Conservation (phyloP, 2,113 vertebrate species). For the Colossoma macropomum region DNA sequence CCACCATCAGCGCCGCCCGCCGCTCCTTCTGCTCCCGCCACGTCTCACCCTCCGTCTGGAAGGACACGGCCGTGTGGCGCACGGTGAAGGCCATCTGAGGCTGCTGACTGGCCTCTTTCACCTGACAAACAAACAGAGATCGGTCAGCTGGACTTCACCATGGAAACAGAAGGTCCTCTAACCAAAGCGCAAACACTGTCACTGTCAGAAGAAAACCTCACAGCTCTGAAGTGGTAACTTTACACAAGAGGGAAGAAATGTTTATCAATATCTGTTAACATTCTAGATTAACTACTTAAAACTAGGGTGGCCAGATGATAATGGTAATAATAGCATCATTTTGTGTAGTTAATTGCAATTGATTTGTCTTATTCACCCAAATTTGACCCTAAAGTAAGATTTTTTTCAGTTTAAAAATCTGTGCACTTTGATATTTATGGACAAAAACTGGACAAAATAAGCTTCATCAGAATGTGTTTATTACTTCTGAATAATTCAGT, state of each 20-base stretch:
- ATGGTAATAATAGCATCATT: no score
- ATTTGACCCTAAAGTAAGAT: no score
- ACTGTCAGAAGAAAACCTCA: background rate
- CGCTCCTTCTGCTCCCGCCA: slow-evolving; percentile 96
- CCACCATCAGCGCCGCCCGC: slow-evolving; percentile 92
- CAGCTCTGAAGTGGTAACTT: background rate
- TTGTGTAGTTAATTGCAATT: no score
- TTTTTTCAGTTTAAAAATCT: no score
- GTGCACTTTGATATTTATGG: no score
- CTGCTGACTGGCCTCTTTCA: slow-evolving; percentile 81
- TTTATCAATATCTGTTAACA: no score
- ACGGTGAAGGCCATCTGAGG: slow-evolving; percentile 89
- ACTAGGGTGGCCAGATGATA: no score
- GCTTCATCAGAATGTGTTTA: no score
- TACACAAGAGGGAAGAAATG: background rate
- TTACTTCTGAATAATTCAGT: no score
- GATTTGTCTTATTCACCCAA: no score
- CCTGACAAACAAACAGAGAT: slow-evolving; percentile 71
- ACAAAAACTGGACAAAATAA: no score
- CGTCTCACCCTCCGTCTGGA: slow-evolving; percentile 89
- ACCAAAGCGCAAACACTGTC: background rate
- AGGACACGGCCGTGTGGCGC: slow-evolving; percentile 87
- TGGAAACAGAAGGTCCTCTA: background rate
- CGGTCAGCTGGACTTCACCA: background rate
- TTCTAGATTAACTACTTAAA: no score